A percentile compares a stretch with the other conserved stretches of the same genome.
These are phyloP conservation scores for Leptosomus discolor DNA, from an alignment of 2,113 vertebrate genomes.

Conservation along the genomic window DNA sequence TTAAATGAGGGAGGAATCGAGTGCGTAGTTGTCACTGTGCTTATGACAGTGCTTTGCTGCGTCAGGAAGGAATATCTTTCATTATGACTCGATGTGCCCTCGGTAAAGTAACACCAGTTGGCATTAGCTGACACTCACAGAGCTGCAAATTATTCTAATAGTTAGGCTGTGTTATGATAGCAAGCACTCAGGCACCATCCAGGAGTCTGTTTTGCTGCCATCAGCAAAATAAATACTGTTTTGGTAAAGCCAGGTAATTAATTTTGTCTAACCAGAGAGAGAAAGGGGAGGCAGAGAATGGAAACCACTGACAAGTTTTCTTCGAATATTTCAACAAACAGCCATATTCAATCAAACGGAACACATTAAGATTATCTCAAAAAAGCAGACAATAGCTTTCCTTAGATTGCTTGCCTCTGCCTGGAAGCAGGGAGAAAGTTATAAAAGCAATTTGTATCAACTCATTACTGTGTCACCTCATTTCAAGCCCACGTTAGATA, in stretches of 20 bases:
- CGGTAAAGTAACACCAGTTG: not conserved
- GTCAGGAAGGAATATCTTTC: not conserved
- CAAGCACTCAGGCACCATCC: not conserved
- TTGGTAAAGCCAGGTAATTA: constrained; percentile 46
- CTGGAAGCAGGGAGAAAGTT: constrained; percentile 74
- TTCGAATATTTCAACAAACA: constrained; percentile 74
- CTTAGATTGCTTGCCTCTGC: constrained; percentile 78
- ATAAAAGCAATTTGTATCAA: constrained; percentile 85
- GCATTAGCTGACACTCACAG: not conserved
- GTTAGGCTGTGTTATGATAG: not conserved
- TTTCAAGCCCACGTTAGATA: constrained; percentile 65
- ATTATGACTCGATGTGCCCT: not conserved
- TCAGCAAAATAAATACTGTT: constrained; percentile 53
- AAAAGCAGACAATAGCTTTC: constrained; percentile 81
- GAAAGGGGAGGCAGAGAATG: not conserved
- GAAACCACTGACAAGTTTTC: constrained; percentile 57
- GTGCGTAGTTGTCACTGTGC: not conserved
- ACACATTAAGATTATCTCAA: constrained; percentile 78
- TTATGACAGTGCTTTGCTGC: not conserved
- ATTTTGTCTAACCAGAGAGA: not conserved
- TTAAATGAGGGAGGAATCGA: not conserved
- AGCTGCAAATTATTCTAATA: not conserved
- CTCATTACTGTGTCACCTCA: constrained; percentile 81
- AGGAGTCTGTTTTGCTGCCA: constrained; percentile 13
- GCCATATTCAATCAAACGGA: constrained; percentile 80